A percentile compares a stretch with the other conserved stretches of the same genome.
phyloP scores from a whole-genome alignment of 2,113 vertebrate species.

The Columbina picui region DNA sequence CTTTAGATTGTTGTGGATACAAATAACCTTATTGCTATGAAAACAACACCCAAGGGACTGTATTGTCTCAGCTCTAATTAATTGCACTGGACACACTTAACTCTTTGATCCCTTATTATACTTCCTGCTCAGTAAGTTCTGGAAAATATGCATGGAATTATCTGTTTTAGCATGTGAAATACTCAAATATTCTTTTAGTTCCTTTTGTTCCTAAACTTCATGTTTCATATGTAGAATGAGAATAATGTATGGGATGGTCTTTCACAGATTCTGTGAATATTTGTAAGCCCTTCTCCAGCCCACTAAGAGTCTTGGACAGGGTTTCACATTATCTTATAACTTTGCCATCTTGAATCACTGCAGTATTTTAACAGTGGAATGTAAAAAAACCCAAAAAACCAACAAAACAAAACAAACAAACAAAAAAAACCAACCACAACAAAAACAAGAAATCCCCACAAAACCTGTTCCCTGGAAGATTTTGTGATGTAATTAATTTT shows the following conservation, averaged over 20 bases:
- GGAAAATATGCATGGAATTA: background rate
- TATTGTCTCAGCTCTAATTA: background rate
- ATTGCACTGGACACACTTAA: background rate
- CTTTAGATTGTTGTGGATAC: background rate
- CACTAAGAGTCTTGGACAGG: background rate
- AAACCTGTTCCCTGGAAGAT: background rate
- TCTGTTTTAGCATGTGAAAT: background rate
- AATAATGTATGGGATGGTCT: background rate
- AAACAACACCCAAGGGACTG: background rate
- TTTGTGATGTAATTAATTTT: background rate
- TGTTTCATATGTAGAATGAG: background rate
- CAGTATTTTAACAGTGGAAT: background rate
- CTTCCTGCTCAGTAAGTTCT: background rate
- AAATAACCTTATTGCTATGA: background rate
- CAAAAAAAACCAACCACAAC: no score
- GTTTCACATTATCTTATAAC: background rate
- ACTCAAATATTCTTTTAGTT: background rate
- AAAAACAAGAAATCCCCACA: rapidly evolving
- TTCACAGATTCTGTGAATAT: background rate
- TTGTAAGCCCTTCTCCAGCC: background rate
- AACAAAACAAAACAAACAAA: no score
- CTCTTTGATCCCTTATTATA: background rate
- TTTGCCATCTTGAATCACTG: background rate
- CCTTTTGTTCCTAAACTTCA: background rate
- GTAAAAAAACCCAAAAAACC: no score